These are phyloP conservation scores for Oscheius onirici DNA, from an alignment of 2,888 invertebrate species.

Conservation along the genomic window DNA sequence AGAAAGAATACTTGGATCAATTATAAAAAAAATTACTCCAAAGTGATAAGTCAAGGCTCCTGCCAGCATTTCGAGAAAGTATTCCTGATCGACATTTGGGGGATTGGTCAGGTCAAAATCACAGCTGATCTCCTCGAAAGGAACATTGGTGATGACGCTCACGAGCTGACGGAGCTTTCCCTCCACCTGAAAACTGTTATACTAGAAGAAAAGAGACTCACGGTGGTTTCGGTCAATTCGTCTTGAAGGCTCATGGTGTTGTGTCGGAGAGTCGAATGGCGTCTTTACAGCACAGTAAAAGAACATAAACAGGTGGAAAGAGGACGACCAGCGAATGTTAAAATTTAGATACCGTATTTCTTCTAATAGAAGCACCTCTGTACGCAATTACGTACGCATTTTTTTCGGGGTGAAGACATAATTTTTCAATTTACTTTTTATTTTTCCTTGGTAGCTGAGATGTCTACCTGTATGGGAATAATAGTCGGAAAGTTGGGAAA, in stretches of 20 bases:
- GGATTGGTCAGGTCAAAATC: not conserved
- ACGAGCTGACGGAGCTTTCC: conserved; percentile 17
- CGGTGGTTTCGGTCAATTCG: conserved; percentile 25
- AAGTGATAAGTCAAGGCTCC: conserved; percentile 27
- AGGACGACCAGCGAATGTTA: too few species aligned
- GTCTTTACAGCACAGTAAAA: not conserved
- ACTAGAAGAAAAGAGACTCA: not conserved
- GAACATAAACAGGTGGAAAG: not conserved
- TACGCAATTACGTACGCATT: too few species aligned
- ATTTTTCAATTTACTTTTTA: too few species aligned
- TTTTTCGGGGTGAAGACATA: too few species aligned
- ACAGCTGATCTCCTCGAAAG: conserved; percentile 23
- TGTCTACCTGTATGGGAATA: too few species aligned
- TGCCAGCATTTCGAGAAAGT: conserved; percentile 31
- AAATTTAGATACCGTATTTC: too few species aligned
- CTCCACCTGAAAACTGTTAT: not conserved
- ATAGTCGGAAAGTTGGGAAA: too few species aligned
- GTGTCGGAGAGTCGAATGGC: not conserved
- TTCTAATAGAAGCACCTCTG: too few species aligned
- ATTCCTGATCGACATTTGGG: conserved; percentile 15
- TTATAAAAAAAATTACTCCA: not conserved
- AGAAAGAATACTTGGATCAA: too few species aligned
- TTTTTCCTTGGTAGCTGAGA: too few species aligned
- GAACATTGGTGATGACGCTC: conserved; percentile 14
- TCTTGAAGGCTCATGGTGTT: conserved; percentile 6